Percentiles rank a stretch among this genome's conserved stretches.
These are phyloP conservation scores for Sebastes iracundus DNA, from an alignment of 2,797 vertebrate species.

Conservation along the genomic window DNA sequence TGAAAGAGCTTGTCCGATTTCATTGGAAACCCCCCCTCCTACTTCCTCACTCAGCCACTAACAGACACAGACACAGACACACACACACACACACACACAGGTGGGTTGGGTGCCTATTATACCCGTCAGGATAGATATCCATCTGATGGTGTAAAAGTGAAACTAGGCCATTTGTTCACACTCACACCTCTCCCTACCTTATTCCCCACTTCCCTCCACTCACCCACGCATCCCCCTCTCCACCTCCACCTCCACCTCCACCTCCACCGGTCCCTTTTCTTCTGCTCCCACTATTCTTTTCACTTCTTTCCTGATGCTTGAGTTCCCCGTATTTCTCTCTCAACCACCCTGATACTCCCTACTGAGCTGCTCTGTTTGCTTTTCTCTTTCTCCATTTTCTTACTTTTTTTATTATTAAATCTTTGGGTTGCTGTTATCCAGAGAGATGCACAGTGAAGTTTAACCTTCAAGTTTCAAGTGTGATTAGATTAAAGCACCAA, in stretches of 20 bases:
- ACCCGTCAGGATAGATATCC: slow-evolving; percentile 67
- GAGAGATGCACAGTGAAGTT: not conserved
- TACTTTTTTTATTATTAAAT: not conserved
- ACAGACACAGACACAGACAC: not conserved
- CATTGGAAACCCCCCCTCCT: slow-evolving; percentile 45
- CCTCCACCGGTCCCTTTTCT: slow-evolving; percentile 16
- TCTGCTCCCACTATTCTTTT: slow-evolving; percentile 18
- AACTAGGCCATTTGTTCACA: slow-evolving; percentile 61
- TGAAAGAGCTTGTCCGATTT: slow-evolving; percentile 76
- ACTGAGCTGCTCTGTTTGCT: not conserved
- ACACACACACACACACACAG: slow-evolving; percentile 25
- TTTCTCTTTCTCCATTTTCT: not conserved
- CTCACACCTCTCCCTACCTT: slow-evolving; percentile 42
- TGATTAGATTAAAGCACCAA: not conserved
- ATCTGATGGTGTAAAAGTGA: slow-evolving; percentile 66
- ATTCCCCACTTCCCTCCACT: slow-evolving; percentile 13
- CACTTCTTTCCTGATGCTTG: slow-evolving; percentile 30
- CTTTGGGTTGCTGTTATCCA: not conserved
- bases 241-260: too few relatives aligned
- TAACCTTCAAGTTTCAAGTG: not conserved
- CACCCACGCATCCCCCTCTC: not conserved
- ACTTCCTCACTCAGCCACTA: slow-evolving; percentile 27
- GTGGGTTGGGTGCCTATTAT: slow-evolving; percentile 63
- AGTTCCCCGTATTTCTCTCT: not conserved
- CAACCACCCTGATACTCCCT: not conserved